Evolutionary conservation across 2,113 vertebrate genomes (phyloP).

Genomic region (Syrrhaptes paradoxus): DNA sequence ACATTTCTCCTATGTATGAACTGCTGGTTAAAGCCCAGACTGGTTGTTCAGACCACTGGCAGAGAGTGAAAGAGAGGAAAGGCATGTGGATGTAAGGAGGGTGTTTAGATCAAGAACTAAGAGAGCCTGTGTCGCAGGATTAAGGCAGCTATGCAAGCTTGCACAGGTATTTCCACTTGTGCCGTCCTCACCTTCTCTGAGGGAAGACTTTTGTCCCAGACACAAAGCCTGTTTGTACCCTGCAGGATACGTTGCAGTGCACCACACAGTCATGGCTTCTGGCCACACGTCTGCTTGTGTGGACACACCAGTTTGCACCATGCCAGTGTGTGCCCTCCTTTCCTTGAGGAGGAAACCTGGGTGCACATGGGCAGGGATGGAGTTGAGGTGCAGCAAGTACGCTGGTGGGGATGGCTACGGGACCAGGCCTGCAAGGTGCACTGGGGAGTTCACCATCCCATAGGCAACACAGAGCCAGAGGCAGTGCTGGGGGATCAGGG

Average conservation of each 20-base stretch:
- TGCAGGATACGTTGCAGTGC: background rate
- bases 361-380: rapidly evolving
- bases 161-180: background rate
- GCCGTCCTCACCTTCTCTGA: background rate
- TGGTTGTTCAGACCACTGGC: background rate
- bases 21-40: background rate
- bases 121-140: background rate
- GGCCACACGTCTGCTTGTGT: rapidly evolving
- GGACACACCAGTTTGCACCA: rapidly evolving
- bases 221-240: background rate
- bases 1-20: background rate
- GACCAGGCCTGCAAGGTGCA: rapidly evolving
- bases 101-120: background rate
- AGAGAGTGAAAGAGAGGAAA: background rate
- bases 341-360: background rate
- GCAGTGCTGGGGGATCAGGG: background rate
- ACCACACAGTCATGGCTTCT: background rate
- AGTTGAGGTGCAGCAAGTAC: background rate
- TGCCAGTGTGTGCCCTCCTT: background rate
- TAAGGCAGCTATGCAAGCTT: background rate
- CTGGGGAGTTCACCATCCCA: rapidly evolving
- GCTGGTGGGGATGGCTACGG: rapidly evolving
- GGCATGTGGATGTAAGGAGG: background rate
- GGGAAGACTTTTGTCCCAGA: background rate
- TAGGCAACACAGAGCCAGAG: background rate